Percentiles rank a stretch among this genome's conserved stretches.
phyloP scores from a whole-genome alignment of 1,140 invertebrate species.

The Rhagoletis pomonella region DNA sequence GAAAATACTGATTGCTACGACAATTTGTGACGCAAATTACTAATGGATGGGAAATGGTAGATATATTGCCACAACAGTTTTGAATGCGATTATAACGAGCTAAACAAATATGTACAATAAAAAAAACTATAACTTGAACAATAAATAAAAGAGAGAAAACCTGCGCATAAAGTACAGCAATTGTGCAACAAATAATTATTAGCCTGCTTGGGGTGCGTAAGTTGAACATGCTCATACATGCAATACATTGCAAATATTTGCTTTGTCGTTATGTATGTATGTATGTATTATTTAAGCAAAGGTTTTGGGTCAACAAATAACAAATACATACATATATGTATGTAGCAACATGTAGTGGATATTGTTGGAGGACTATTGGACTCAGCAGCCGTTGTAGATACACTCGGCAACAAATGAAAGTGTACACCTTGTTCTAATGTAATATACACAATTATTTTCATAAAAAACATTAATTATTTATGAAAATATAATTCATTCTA shows the following conservation, averaged over 20 bases:
- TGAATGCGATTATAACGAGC: conserved; percentile 24
- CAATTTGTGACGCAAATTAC: conserved; percentile 34
- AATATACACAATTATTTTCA: too few species aligned
- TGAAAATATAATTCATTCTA: too few species aligned
- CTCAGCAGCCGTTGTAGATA: neutral
- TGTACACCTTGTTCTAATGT: too few species aligned
- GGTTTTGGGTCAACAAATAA: neutral
- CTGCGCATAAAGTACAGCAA: conserved; percentile 9
- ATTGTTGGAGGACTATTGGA: neutral
- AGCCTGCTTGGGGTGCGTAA: neutral
- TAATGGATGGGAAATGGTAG: conserved; percentile 1
- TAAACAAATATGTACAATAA: conserved; percentile 24
- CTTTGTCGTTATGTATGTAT: neutral
- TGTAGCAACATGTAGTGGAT: neutral
- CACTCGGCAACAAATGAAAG: too few species aligned
- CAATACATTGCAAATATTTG: neutral
- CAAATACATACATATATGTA: too few species aligned
- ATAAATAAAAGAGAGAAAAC: neutral
- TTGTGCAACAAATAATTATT: neutral
- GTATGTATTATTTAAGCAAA: neutral
- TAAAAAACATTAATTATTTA: too few species aligned
- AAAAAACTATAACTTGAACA: neutral
- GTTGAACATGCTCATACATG: neutral
- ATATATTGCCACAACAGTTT: neutral
- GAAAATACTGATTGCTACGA: conserved; percentile 25